Evolutionary conservation across 2,113 vertebrate species (phyloP).

Genomic region (Rhabdornis inornatus): DNA sequence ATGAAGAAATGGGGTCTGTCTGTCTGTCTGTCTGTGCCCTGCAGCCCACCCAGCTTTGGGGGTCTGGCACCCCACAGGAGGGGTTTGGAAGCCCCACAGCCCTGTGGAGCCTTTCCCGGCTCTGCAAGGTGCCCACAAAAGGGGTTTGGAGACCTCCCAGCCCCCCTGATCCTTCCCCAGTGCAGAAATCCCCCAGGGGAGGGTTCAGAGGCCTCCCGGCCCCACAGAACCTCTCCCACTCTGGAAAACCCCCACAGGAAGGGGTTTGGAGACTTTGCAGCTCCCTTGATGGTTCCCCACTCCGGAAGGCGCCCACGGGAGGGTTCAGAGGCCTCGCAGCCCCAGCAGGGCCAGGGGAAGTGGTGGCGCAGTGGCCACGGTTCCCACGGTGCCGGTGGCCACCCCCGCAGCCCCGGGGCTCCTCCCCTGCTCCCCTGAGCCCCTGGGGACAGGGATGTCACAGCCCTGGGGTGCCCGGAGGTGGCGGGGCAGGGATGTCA

Average conservation of each 20-base stretch:
- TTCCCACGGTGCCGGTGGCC: too few species aligned
- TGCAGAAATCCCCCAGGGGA: too few species aligned
- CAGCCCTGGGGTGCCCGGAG: background rate
- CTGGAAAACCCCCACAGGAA: background rate
- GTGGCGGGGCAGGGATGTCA: background rate
- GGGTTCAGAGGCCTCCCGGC: background rate
- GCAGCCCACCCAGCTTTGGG: background rate
- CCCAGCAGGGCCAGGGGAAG: too few species aligned
- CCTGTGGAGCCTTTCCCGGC: background rate
- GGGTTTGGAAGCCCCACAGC: background rate
- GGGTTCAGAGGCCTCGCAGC: too few species aligned
- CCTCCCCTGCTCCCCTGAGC: background rate
- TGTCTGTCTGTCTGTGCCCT: background rate
- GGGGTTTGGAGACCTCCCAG: background rate
- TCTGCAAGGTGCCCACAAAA: accelerated
- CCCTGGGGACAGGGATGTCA: background rate
- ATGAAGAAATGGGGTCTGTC: background rate
- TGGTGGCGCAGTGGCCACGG: too few species aligned
- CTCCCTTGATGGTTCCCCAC: too few species aligned
- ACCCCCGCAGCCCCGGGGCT: too few species aligned
- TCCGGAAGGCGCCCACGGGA: too few species aligned
- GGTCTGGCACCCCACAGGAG: background rate
- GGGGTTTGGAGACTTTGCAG: too few species aligned
- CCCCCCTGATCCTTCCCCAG: background rate
- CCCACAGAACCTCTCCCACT: background rate